Evolutionary conservation across 2,113 vertebrate species (phyloP).

Genomic region (Hepsetus odoe): DNA sequence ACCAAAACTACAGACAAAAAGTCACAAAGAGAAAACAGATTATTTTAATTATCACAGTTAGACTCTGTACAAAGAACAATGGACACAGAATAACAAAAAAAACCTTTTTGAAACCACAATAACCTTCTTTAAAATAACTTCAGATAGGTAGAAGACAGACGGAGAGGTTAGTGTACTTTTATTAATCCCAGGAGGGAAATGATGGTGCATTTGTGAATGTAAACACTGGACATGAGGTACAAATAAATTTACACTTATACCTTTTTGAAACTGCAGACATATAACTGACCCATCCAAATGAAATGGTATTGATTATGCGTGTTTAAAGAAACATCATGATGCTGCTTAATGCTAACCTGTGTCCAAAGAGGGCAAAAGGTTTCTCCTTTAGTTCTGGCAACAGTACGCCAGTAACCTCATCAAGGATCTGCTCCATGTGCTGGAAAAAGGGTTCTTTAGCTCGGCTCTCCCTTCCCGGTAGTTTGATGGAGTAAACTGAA

Average conservation of each 20-base stretch:
- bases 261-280: too few relatives aligned
- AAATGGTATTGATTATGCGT: not conserved
- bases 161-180: too few relatives aligned
- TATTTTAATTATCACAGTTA: not conserved
- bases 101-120: too few relatives aligned
- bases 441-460: conserved; percentile 71
- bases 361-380: conserved; percentile 87
- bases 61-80: not conserved
- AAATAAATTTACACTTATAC: too few relatives aligned
- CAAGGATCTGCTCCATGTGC: conserved; percentile 73
- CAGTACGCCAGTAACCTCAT: conserved; percentile 73
- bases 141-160: too few relatives aligned
- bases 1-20: conserved; percentile 74
- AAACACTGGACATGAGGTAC: too few relatives aligned
- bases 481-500: conserved; percentile 76
- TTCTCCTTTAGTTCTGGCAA: conserved; percentile 79
- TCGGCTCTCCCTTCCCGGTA: conserved; percentile 80
- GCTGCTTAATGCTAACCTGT: conserved; percentile 74
- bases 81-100: not conserved
- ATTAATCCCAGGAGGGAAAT: too few relatives aligned
- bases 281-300: not conserved
- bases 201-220: too few relatives aligned
- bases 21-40: not conserved
- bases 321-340: not conserved
- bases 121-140: too few relatives aligned